Evolutionary conservation across 2,113 vertebrate genomes (phyloP), one percentile per base, ranked within the genome.

Genomic region (Varanus komodoensis): DNA sequence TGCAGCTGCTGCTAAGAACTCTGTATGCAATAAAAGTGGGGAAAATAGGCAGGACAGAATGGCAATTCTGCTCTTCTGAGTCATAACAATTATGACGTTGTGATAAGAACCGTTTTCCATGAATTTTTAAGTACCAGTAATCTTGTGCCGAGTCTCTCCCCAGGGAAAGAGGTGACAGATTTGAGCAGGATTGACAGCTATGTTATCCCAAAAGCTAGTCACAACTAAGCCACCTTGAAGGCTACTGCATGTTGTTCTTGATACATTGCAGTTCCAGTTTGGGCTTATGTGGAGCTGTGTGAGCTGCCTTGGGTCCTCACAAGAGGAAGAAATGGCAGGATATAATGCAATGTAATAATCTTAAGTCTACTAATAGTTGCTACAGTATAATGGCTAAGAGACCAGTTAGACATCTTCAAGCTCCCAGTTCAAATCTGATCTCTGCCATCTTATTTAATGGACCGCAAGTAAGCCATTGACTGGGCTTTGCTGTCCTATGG

Each of bases 71-170:
- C 95, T 97, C 95, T 95, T 97, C 96, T 97, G 97, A 97, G 96
- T 97, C 96, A 97, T 95, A 95, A 97, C 96, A 96, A 97, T 96
- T 96, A 97, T 95, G 96, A 97, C 94, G 93, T 95, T 95, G 96
- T 93, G 96, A 96, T 97, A 96, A 97, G 95, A 96, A 97, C 96
- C 89, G 77, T 96, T 96, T 97, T 96, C 97, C 96, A 96, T 95
- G 96, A 97, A 97, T 97, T 97, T 97, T 97, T 96, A 97, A 97
- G 96, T 95, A 94, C 96, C 92, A 95, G 96, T 96, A 96, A 95
- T 94, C 96, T 94, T 95, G 92, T 95, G 96, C 92, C 94, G 93
- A 95, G 93, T 95, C 91, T 95, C 94, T 97, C 95, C 93, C 93
- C 25, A 0, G 87, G 93, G 93, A 95, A 94, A 93, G 90, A 94